These are phyloP conservation scores for Isaurus tuberculatus DNA, from an alignment of 92 coral and sea anemone species.

Conservation along the genomic window DNA sequence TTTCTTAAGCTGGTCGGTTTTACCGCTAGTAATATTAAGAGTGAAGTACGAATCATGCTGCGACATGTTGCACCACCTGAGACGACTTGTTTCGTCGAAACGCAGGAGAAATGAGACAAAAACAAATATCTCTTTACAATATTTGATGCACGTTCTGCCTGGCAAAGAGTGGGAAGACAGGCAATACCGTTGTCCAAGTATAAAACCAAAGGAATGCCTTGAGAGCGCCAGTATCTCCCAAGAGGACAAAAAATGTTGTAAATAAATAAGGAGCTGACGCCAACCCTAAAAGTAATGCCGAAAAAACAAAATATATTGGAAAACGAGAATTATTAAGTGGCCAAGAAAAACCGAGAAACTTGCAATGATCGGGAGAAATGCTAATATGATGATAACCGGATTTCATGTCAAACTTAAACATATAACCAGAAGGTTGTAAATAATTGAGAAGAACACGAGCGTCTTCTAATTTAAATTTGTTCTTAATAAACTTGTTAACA, in stretches of 20 bases:
- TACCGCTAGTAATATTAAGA: too few relatives aligned
- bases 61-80: too few relatives aligned
- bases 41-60: too few relatives aligned
- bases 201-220: neutral
- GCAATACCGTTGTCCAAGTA: neutral
- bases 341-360: neutral
- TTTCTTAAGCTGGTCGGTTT: too few relatives aligned
- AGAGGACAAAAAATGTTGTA: neutral
- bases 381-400: neutral
- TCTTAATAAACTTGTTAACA: neutral
- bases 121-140: too few relatives aligned
- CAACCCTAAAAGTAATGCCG: neutral
- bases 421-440: neutral
- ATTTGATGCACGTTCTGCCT: neutral
- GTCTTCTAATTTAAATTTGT: neutral
- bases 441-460: neutral
- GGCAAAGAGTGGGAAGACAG: conserved; percentile 6
- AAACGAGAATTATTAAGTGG: neutral
- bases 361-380: neutral
- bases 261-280: neutral
- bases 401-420: neutral
- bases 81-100: too few relatives aligned
- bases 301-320: neutral
- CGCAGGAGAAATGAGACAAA: too few relatives aligned
- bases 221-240: neutral